Conservation (phyloP, 2,797 vertebrate species). For the Adelosebastes latens region DNA sequence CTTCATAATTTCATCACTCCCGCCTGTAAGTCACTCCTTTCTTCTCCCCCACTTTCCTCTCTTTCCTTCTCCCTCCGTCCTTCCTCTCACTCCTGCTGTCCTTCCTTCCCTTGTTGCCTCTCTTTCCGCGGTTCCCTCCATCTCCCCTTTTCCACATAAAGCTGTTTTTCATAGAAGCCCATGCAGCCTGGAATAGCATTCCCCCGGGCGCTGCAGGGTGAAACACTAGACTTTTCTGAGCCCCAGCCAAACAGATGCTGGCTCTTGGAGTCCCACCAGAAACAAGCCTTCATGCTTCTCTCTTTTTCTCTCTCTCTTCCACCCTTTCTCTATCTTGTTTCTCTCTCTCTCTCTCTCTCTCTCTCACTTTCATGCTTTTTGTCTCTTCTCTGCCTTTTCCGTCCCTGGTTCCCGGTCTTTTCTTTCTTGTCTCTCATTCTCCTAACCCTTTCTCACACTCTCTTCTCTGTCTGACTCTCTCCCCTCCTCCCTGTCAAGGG, state of each 20-base stretch:
- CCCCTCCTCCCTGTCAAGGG: constrained; percentile 55
- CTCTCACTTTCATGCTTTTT: constrained; percentile 68
- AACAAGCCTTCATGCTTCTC: constrained; percentile 81
- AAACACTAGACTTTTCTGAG: constrained; percentile 87
- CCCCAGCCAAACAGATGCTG: constrained; percentile 86
- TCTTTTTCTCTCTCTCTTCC: constrained; percentile 59
- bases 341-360: constrained; percentile 25
- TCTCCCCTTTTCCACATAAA: constrained; percentile 87
- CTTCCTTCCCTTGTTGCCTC: constrained; percentile 77
- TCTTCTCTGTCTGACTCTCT: constrained; percentile 47
- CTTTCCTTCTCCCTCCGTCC: constrained; percentile 20
- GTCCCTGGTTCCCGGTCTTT: constrained; percentile 56
- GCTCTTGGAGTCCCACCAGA: constrained; percentile 84
- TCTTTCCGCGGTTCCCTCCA: constrained; percentile 76
- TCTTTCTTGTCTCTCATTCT: constrained; percentile 60
- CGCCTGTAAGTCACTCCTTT: constrained; percentile 3
- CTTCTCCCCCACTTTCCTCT: neutral
- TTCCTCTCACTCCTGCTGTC: constrained; percentile 54
- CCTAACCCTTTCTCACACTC: constrained; percentile 60
- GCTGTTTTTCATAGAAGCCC: constrained; percentile 88
- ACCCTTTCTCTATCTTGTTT: constrained; percentile 30
- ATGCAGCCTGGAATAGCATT: constrained; percentile 86
- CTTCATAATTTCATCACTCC: constrained; percentile 20
- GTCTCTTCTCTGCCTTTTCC: constrained; percentile 50
- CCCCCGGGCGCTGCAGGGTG: constrained; percentile 83